Conservation (phyloP, 2,113 vertebrate species). For the Tupaia tana region DNA sequence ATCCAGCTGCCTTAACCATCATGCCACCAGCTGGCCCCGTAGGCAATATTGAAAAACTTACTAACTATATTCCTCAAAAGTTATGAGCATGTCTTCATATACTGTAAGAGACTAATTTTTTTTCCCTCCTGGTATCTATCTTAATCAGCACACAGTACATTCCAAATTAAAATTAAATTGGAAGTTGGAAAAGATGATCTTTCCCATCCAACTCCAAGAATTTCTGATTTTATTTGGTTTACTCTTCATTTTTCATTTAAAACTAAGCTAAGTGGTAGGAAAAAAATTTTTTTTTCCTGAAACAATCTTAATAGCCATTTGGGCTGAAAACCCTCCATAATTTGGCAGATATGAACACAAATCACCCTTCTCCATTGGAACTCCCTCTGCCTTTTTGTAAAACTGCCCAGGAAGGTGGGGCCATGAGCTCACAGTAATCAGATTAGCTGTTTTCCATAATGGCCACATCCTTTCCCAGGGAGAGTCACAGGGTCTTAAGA, state of each 20-base stretch:
- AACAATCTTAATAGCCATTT: slow-evolving; percentile 61
- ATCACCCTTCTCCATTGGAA: neutral
- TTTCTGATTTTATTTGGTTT: neutral
- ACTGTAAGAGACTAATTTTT: neutral
- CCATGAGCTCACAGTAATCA: neutral
- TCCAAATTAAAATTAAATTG: neutral
- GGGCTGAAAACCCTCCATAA: neutral
- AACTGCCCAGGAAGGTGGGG: neutral
- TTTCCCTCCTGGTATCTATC: neutral
- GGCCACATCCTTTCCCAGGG: neutral
- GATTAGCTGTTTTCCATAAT: neutral
- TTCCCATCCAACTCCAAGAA: slow-evolving; percentile 40
- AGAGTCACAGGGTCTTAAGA: neutral
- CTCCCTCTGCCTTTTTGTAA: neutral
- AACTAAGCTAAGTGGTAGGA: slow-evolving; percentile 62
- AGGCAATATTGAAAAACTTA: neutral
- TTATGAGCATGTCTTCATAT: neutral
- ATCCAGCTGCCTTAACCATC: too few relatives aligned
- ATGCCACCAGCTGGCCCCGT: too few relatives aligned
- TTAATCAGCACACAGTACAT: neutral
- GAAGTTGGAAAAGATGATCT: neutral
- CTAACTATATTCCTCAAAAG: neutral
- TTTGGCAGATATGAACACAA: neutral
- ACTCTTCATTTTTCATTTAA: slow-evolving; percentile 70
- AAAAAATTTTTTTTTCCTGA: slow-evolving; percentile 62